A percentile compares a stretch with the other conserved stretches of the same genome.
Conservation (phyloP, 2,888 invertebrate species). For the Scaptodrosophila latifasciaeformis region DNA sequence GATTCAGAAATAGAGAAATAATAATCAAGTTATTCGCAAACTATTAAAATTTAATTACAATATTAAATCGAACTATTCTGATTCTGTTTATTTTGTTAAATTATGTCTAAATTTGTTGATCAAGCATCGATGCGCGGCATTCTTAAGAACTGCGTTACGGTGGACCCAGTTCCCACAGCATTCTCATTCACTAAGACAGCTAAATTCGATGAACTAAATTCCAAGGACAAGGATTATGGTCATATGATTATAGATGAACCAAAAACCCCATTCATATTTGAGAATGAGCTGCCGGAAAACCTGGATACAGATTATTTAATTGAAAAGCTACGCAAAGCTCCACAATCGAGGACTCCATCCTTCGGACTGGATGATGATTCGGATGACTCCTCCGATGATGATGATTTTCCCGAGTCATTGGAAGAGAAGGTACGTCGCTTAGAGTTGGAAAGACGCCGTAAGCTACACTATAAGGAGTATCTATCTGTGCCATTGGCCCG, state of each 20-base stretch:
- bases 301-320: slow-evolving; percentile 83
- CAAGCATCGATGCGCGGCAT: slow-evolving; percentile 37
- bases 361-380: slow-evolving; percentile 72
- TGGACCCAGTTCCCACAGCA: no score
- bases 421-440: slow-evolving; percentile 82
- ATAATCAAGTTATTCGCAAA: no score
- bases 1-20: no score
- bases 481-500: slow-evolving; percentile 93
- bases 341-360: slow-evolving; percentile 73
- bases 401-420: slow-evolving; percentile 79
- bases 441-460: slow-evolving; percentile 93
- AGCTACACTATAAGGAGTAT: slow-evolving; percentile 98
- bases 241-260: slow-evolving; percentile 99
- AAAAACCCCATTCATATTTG: slow-evolving; percentile 89
- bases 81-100: no score
- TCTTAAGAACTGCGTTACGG: slow-evolving; percentile 31
- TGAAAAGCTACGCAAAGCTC: slow-evolving; percentile 78
- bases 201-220: slow-evolving; percentile 99
- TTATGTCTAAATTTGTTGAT: no score
- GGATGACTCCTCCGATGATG: slow-evolving; percentile 76
- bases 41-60: no score
- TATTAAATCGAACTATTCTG: no score
- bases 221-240: slow-evolving; percentile 98
- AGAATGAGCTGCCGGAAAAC: slow-evolving; percentile 77
- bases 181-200: no score